These are phyloP conservation scores for Omphaloscelis lunosa DNA, from an alignment of 2,888 invertebrate species.

Conservation along the genomic window DNA sequence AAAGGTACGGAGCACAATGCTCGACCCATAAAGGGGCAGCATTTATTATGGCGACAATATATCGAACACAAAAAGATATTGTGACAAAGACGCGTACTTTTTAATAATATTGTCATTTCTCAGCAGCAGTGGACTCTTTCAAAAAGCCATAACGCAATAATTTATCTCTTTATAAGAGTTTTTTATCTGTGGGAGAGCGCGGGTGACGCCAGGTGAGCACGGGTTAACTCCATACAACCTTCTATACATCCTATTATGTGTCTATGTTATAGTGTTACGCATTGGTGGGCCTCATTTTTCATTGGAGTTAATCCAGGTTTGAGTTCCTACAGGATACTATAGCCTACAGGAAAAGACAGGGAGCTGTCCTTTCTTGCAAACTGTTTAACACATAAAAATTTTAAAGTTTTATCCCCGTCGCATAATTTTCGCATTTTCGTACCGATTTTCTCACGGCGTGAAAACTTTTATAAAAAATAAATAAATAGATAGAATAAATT, in stretches of 20 bases:
- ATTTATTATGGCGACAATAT: constrained; percentile 91
- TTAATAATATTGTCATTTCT: constrained; percentile 91
- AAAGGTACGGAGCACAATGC: constrained; percentile 88
- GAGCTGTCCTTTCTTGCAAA: too few species aligned
- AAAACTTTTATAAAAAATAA: background rate
- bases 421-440: constrained; percentile 2
- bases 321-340: constrained; percentile 7
- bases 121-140: constrained; percentile 91
- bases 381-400: background rate
- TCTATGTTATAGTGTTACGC: constrained; percentile 59
- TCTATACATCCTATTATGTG: constrained; percentile 70
- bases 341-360: background rate
- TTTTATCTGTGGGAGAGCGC: constrained; percentile 87
- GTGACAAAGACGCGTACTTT: constrained; percentile 90
- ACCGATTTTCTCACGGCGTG: background rate
- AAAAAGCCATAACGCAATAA: constrained; percentile 90
- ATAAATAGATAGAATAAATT: background rate
- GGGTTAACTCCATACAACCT: constrained; percentile 83
- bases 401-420: background rate
- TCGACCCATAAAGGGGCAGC: constrained; percentile 89
- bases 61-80: constrained; percentile 91
- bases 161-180: constrained; percentile 90
- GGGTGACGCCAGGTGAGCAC: constrained; percentile 86
- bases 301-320: constrained; percentile 42
- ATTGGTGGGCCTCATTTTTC: constrained; percentile 64